Evolutionary conservation across 2,797 vertebrate genomes (phyloP).

Genomic region (Simalia tracyae): DNA sequence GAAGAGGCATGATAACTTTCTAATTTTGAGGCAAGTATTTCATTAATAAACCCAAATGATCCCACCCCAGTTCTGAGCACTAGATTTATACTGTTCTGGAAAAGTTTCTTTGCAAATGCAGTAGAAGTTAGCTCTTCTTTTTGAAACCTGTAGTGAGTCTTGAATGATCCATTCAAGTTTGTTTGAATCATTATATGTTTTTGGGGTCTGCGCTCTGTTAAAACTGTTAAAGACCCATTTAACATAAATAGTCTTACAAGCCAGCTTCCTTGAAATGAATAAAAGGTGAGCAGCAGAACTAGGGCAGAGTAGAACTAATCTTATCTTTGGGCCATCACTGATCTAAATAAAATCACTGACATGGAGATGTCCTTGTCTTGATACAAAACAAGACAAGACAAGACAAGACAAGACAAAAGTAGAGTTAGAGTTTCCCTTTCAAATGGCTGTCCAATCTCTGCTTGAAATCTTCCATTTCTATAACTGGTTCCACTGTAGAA

Average conservation of each 20-base stretch:
- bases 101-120: slow-evolving; percentile 38
- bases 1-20: slow-evolving; percentile 57
- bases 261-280: not conserved
- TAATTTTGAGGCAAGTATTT: slow-evolving; percentile 66
- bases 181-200: not conserved
- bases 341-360: not conserved
- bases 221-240: not conserved
- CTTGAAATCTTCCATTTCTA: not conserved
- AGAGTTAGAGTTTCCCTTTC: not conserved
- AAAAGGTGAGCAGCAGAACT: not conserved
- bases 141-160: not conserved
- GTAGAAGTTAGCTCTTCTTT: slow-evolving; percentile 30
- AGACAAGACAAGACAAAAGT: not conserved
- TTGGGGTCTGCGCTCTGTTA: not conserved
- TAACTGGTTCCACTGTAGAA: not conserved
- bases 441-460: not conserved
- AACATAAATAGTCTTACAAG: not conserved
- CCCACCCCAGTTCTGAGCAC: slow-evolving; percentile 56
- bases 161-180: not conserved
- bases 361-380: not conserved
- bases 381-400: not conserved
- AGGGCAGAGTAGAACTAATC: not conserved
- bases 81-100: slow-evolving; percentile 13
- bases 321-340: not conserved
- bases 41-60: slow-evolving; percentile 68